Evolutionary conservation across 2,113 vertebrate genomes (phyloP), one percentile per base, ranked within the genome.

Genomic region (Caranx melampygus): DNA sequence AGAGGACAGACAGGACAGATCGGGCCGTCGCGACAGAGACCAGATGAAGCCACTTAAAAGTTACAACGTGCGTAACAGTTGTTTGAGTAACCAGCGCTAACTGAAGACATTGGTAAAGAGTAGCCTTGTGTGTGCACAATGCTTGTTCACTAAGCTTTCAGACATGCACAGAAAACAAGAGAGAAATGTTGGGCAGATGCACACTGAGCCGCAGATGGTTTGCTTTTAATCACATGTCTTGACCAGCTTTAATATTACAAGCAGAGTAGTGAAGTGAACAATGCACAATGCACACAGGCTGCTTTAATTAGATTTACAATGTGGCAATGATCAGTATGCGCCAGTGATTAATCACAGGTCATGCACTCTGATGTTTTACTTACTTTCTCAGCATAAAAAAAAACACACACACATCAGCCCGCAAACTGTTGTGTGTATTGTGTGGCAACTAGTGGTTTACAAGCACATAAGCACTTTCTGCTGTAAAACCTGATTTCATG

Each of bases 21-120:
- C 26, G 5, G 35, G n/a, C 15, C 9, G 11, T 75, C n/a, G 13
- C 11, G 74, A 45, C 64, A 2, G 66, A 75, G 70, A 63, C 7
- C 57, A 78, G n/a, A 58, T 34, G 60, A 15, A 58, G 42, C 34
- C 16, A 78, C 37, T 86, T 65, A 73, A 62, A 34, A 70, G 80
- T 78, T 58, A 77, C 33, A 0, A 54, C 11, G 18, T 18, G 42
- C 64, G 45, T 55, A 80, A 64, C 73, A 74, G 47, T 74, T 51
- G 37, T 26, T 40, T 34, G 52, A 75, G 55, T 26, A 31, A 31
- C 18, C 1, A 11, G 72, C 60, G 54, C 70, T 75, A 82, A 87
- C 72, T 75, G 49, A 26, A 75, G 69, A 84, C 72, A 73, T 68
- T 71, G 74, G 68, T 33, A 66, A 55, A 76, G 14, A 63, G 55